phyloP scores from a whole-genome alignment of 2,113 vertebrate genomes.

The Pedionomus torquatus region DNA sequence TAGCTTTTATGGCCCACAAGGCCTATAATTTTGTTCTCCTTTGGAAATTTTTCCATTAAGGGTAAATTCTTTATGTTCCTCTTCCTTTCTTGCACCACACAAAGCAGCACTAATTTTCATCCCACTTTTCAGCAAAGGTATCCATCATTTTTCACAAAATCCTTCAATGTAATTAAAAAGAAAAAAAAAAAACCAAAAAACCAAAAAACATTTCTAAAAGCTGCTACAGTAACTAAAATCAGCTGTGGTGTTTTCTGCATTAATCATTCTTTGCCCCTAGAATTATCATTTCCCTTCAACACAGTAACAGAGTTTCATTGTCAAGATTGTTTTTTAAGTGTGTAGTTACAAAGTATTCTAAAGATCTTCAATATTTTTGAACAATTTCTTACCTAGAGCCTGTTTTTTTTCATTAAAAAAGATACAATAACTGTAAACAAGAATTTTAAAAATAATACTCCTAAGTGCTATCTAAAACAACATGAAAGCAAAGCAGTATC shows the following conservation, averaged over 20 bases:
- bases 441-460: not conserved
- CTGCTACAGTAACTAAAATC: not conserved
- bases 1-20: not conserved
- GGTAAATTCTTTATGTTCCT: not conserved
- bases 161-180: not conserved
- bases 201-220: not conserved
- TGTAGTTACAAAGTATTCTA: not conserved
- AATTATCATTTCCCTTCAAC: not conserved
- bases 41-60: not conserved
- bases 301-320: not conserved
- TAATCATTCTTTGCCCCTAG: not conserved
- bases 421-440: accelerated
- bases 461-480: not conserved
- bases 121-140: not conserved
- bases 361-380: not conserved
- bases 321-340: not conserved
- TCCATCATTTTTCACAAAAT: not conserved
- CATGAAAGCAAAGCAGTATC: not conserved
- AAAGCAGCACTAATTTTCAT: not conserved
- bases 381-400: not conserved
- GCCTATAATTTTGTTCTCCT: not conserved
- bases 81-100: not conserved
- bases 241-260: not conserved
- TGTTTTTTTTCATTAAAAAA: not conserved
- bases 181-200: too few relatives aligned